Evolutionary conservation across 2,797 vertebrate species (phyloP).

Genomic region (Taeniopygia guttata): DNA sequence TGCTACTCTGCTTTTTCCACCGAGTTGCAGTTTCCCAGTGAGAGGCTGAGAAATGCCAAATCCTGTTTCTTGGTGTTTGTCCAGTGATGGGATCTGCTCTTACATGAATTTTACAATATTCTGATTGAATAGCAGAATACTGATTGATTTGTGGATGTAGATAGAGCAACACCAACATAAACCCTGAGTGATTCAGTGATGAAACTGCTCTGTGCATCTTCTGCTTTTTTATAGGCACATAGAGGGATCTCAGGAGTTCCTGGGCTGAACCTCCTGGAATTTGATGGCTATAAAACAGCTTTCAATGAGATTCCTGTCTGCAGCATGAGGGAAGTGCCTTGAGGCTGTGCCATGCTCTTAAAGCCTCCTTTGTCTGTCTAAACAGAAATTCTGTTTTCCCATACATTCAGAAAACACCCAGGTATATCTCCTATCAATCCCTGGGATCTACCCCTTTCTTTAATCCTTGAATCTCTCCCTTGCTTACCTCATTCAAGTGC

Average conservation of each 20-base stretch:
- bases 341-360: not conserved
- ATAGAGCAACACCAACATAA: not conserved
- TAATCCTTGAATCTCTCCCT: not conserved
- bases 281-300: not conserved
- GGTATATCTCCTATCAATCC: accelerated
- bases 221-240: accelerated
- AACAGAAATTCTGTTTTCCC: not conserved
- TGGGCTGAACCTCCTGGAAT: not conserved
- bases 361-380: too few relatives aligned
- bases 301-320: not conserved
- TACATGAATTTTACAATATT: not conserved
- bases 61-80: not conserved
- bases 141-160: accelerated
- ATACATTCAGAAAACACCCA: not conserved
- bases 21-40: not conserved
- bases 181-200: not conserved
- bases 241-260: not conserved
- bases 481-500: not conserved
- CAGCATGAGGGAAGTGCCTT: not conserved
- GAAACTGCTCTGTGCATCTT: not conserved
- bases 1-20: not conserved
- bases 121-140: not conserved
- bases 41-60: not conserved
- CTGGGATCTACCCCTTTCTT: not conserved
- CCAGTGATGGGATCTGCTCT: not conserved